Base-by-base conservation (phyloP, 2,113 vertebrate genomes). In the Apaloderma vittatum region DNA sequence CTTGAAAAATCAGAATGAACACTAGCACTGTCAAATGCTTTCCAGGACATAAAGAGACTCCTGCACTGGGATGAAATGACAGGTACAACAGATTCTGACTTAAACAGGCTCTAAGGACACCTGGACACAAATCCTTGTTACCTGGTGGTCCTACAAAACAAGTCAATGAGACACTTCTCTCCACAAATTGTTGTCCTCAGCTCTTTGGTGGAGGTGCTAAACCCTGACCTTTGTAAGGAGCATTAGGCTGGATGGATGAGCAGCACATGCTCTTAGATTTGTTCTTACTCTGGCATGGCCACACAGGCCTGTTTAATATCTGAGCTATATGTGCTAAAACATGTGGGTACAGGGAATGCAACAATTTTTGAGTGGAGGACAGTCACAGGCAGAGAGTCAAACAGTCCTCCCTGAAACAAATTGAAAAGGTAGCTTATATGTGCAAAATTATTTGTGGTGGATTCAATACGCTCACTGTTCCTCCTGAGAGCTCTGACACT, bases 1-100 rank as follows among this genome's bases (percentile, higher is more conserved):
- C 62, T 76, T 72, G 81, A 90, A 92, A 84, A 88, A 94, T 87
- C 55, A 78, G 66, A 92, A 75, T 48, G 49, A 94, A 30, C 17
- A 78, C 63, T 26, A 90, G 37, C 58, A 88, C 13, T 78, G 45
- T 57, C 3, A 11, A 78, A 72, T 75, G 30, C 16, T 88, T 85
- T 63, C 51, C 77, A 75, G 17, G 37, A 59, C 57, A 84, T 23
- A 85, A 37, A 90, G 29, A 4, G 14, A 19, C 51, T 78, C 37
- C 57, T 82, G 73, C 34, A 24, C 85, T 80, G 62, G 40, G 37
- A 57, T 78, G 15, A 90, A 94, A 72, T 32, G 6, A 55, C 22
- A 68, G 29, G 4, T 18, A 34, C 21, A 30, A 45, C 26, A 75
- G 48, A 75, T 61, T 85, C 52, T 66, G 55, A 63, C 29, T 81